Conservation (phyloP, 2,888 invertebrate species). For the Hemicrepidius hirtus region DNA sequence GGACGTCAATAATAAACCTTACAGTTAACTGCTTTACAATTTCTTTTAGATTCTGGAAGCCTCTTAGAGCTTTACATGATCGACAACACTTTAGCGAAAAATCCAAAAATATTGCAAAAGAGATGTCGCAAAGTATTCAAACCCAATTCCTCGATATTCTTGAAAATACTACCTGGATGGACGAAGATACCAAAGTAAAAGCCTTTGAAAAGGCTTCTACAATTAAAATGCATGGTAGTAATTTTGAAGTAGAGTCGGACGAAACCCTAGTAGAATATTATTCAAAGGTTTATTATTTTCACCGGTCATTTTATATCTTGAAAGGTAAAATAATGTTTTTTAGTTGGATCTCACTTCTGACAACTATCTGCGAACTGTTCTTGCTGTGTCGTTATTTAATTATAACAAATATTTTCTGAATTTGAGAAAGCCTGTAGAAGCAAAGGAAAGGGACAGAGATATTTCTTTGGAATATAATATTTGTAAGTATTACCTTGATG, state of each 20-base stretch:
- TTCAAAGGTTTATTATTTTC: constrained; percentile 74
- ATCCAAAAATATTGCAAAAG: constrained; percentile 79
- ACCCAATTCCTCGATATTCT: constrained; percentile 88
- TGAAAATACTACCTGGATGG: constrained; percentile 93
- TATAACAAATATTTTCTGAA: constrained; percentile 67
- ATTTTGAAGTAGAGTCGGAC: not conserved
- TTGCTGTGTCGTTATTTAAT: constrained; percentile 73
- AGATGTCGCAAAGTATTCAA: constrained; percentile 65
- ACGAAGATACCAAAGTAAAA: constrained; percentile 71
- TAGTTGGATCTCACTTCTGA: constrained; percentile 69
- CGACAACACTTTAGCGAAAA: constrained; percentile 10
- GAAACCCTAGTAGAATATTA: constrained; percentile 70
- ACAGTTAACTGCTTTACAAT: too few species aligned
- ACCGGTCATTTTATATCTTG: too few species aligned
- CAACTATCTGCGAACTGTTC: constrained; percentile 71
- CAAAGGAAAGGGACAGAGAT: constrained; percentile 66
- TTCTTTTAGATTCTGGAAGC: constrained; percentile 23
- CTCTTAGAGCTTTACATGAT: constrained; percentile 4
- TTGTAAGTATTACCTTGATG: too few species aligned
- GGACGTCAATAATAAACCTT: not conserved
- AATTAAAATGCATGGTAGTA: constrained; percentile 19
- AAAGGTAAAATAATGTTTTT: constrained; percentile 44
- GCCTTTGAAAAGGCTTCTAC: constrained; percentile 20
- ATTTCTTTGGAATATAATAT: constrained; percentile 69
- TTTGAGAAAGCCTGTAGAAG: constrained; percentile 73